These are phyloP conservation scores for Macrotrachela quadricornifera DNA, from an alignment of 1,140 invertebrate species.

Conservation along the genomic window DNA sequence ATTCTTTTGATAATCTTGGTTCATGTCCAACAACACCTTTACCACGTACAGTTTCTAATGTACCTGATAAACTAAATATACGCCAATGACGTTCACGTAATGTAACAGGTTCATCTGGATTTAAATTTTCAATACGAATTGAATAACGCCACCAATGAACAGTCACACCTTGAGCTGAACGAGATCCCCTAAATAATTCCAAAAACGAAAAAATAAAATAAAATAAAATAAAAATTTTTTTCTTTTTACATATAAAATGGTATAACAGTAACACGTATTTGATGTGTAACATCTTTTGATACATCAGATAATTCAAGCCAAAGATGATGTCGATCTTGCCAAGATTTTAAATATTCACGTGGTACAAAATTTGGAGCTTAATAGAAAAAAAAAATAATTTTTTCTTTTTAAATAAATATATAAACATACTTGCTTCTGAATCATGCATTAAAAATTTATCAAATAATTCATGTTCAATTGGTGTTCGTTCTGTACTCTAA, in stretches of 20 bases:
- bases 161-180: not conserved
- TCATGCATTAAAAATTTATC: constrained; percentile 72
- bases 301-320: constrained; percentile 88
- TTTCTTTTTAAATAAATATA: constrained; percentile 11
- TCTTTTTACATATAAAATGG: constrained; percentile 89
- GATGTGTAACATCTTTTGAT: constrained; percentile 88
- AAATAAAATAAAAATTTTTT: constrained; percentile 11
- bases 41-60: constrained; percentile 74
- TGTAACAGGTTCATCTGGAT: constrained; percentile 56
- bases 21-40: constrained; percentile 84
- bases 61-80: constrained; percentile 79
- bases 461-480: constrained; percentile 76
- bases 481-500: constrained; percentile 47
- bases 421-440: constrained; percentile 44
- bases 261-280: constrained; percentile 79
- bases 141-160: constrained; percentile 48
- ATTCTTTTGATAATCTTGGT: constrained; percentile 57
- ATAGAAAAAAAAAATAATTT: not conserved
- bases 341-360: constrained; percentile 67
- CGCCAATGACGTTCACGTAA: constrained; percentile 81
- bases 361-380: constrained; percentile 40
- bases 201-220: no score
- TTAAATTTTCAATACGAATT: constrained; percentile 78
- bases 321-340: constrained; percentile 91
- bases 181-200: constrained; percentile 44